A percentile compares a stretch with the other conserved stretches of the same genome.
phyloP scores from a whole-genome alignment of 2,888 invertebrate species.

The Dicycla oo region DNA sequence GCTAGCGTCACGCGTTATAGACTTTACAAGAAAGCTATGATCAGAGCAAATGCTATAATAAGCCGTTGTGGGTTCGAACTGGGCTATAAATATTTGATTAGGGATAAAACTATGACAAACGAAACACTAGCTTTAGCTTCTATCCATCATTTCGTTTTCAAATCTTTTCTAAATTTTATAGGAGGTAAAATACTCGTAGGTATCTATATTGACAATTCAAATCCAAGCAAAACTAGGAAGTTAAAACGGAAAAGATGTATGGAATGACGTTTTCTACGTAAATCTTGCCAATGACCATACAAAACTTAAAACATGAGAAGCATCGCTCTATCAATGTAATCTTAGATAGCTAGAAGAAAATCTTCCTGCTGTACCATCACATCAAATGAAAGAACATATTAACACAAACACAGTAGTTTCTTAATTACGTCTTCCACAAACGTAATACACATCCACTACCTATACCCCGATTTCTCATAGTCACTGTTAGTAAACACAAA shows the following conservation, averaged over 20 bases:
- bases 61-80: background rate
- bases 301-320: background rate
- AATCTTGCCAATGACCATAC: background rate
- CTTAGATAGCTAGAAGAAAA: background rate
- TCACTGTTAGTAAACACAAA: constrained; percentile 7
- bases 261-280: background rate
- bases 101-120: background rate
- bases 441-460: constrained; percentile 3
- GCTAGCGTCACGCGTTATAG: constrained; percentile 28
- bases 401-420: constrained; percentile 31
- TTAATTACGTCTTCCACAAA: constrained; percentile 43
- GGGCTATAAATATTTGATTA: constrained; percentile 16
- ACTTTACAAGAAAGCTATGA: constrained; percentile 12
- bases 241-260: background rate
- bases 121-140: background rate
- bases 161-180: background rate
- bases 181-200: background rate
- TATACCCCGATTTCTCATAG: background rate
- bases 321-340: background rate
- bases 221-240: background rate
- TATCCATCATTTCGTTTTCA: background rate
- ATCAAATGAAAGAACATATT: constrained; percentile 22
- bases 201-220: background rate
- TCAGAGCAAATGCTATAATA: constrained; percentile 1
- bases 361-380: background rate